Evolutionary conservation across 2,888 invertebrate species (phyloP).

Genomic region (Amphipyra tragopoginis): DNA sequence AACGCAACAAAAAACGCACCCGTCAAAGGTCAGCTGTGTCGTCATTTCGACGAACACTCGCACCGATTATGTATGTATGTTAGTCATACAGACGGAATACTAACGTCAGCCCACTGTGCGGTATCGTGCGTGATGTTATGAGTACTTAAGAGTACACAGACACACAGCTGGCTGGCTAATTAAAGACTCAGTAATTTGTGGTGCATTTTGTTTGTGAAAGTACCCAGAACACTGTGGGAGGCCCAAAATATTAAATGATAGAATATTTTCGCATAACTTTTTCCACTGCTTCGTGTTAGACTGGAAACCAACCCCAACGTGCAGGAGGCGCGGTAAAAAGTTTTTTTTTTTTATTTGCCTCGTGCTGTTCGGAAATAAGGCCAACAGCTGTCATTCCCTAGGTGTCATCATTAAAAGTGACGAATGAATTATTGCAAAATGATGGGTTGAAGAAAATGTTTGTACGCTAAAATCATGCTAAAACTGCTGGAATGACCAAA

Average conservation of each 20-base stretch:
- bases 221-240: constrained; percentile 25
- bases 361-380: too few relatives aligned
- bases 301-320: neutral
- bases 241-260: neutral
- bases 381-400: too few relatives aligned
- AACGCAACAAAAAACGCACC: constrained; percentile 32
- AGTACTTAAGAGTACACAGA: constrained; percentile 6
- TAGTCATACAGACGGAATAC: constrained; percentile 46
- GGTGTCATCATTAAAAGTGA: too few relatives aligned
- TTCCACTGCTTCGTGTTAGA: neutral
- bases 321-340: too few relatives aligned
- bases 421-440: too few relatives aligned
- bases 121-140: constrained; percentile 38
- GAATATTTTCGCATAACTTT: neutral
- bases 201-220: constrained; percentile 26
- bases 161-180: constrained; percentile 46
- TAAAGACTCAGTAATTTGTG: constrained; percentile 38
- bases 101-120: constrained; percentile 30
- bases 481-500: too few relatives aligned
- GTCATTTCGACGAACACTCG: constrained; percentile 27
- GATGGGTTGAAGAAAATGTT: too few relatives aligned
- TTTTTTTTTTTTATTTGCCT: too few relatives aligned
- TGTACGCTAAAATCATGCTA: too few relatives aligned
- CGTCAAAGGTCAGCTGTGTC: constrained; percentile 44
- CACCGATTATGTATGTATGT: constrained; percentile 39